phyloP scores from a whole-genome alignment of 1,140 invertebrate species.

The Coptotermes formosanus region DNA sequence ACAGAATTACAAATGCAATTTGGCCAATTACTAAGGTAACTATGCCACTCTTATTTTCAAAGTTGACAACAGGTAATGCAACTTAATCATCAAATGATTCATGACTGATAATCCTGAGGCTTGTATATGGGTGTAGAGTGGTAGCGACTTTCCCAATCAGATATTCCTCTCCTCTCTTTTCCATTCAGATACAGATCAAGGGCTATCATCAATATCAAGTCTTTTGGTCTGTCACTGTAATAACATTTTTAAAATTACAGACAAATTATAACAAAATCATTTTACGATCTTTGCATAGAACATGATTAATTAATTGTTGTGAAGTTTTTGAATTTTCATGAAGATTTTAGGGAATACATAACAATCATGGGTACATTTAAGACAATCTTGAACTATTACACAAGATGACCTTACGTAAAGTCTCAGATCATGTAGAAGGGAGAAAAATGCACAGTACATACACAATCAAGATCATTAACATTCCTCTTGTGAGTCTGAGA shows the following conservation, averaged over 20 bases:
- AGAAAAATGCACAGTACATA: neutral
- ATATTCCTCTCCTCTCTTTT: no score
- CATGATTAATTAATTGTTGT: neutral
- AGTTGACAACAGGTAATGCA: neutral
- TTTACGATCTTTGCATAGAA: neutral
- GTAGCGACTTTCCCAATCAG: no score
- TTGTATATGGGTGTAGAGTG: no score
- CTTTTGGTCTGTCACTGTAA: neutral
- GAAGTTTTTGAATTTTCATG: neutral
- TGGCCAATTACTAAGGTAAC: neutral
- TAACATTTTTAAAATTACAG: neutral
- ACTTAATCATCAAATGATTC: no score
- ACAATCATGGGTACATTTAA: neutral
- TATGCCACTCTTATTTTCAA: neutral
- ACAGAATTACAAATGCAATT: no score
- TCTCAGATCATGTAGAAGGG: neutral
- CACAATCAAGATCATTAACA: neutral
- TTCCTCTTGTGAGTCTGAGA: neutral
- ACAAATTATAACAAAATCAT: neutral
- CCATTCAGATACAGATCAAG: no score
- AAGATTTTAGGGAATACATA: neutral
- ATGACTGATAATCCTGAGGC: no score
- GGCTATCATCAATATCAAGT: neutral
- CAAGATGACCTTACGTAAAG: neutral
- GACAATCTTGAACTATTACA: neutral